phyloP scores from a whole-genome alignment of 2,113 vertebrate species.

The Agapornis roseicollis region DNA sequence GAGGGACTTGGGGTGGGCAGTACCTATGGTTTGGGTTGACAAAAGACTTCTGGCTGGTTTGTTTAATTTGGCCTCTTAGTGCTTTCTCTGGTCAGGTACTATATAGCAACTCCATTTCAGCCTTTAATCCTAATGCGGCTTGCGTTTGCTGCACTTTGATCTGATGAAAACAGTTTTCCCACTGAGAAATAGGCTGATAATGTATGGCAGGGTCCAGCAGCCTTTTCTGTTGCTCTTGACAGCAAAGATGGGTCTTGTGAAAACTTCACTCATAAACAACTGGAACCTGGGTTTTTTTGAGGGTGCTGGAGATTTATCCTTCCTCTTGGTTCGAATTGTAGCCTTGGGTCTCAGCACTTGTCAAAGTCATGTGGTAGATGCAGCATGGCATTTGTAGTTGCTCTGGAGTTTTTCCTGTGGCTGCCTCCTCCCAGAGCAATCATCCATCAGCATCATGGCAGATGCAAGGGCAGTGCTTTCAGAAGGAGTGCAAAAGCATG shows the following conservation, averaged over 20 bases:
- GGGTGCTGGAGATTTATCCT: background rate
- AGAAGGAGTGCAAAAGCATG: background rate
- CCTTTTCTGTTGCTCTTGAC: background rate
- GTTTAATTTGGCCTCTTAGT: background rate
- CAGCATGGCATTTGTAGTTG: background rate
- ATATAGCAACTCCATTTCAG: background rate
- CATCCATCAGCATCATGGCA: background rate
- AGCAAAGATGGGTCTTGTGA: background rate
- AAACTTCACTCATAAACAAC: background rate
- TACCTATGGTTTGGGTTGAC: background rate
- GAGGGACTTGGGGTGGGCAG: background rate
- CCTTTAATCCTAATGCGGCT: slow-evolving; percentile 15
- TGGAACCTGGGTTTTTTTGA: background rate
- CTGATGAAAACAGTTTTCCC: background rate
- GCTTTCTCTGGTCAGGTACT: background rate
- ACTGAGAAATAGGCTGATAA: background rate
- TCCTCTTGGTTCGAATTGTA: background rate
- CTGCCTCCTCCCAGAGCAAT: background rate
- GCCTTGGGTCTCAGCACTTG: background rate
- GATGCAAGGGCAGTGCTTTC: background rate
- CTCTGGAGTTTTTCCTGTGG: background rate
- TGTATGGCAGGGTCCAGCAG: background rate
- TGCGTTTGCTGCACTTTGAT: slow-evolving; percentile 20
- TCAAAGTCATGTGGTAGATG: background rate
- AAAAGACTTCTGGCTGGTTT: background rate